phyloP scores from a whole-genome alignment of 2,113 vertebrate species.

The Hassar affinis region DNA sequence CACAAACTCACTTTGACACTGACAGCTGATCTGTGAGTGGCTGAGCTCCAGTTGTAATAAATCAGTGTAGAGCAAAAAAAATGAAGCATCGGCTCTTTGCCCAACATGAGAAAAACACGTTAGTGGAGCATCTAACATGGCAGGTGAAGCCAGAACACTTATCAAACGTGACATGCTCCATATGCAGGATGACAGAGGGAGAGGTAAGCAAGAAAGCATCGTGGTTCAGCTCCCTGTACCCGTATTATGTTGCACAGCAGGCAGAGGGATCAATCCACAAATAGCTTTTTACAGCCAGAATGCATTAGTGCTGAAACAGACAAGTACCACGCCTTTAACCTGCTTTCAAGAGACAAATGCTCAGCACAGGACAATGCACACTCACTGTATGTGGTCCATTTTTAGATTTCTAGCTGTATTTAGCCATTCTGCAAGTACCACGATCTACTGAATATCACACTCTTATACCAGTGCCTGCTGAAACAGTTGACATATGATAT shows the following conservation, averaged over 20 bases:
- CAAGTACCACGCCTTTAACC: conserved; percentile 39
- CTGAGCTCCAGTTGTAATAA: conserved; percentile 13
- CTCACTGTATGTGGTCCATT: background rate
- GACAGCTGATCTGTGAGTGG: conserved; percentile 4
- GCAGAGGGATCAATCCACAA: conserved; percentile 48
- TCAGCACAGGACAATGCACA: background rate
- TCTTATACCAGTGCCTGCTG: background rate
- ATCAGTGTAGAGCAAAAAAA: conserved; percentile 7
- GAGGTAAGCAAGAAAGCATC: conserved; percentile 33
- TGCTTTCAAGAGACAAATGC: conserved; percentile 21
- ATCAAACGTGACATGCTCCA: conserved; percentile 44
- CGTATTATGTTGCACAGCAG: conserved; percentile 53
- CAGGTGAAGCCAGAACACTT: conserved; percentile 34
- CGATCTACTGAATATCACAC: background rate
- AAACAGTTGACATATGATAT: conserved; percentile 57
- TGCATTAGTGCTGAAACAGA: conserved; percentile 48
- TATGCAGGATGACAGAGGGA: conserved; percentile 43
- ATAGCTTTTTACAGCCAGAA: conserved; percentile 47
- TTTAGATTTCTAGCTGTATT: background rate
- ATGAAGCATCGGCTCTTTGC: conserved; percentile 7
- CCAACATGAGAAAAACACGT: conserved; percentile 14
- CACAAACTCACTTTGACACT: background rate
- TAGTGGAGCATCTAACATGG: conserved; percentile 11
- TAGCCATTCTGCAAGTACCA: background rate
- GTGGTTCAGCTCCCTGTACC: conserved; percentile 17